These are phyloP conservation scores for Bellardia pandia DNA, from an alignment of 2,888 invertebrate genomes.

Conservation along the genomic window DNA sequence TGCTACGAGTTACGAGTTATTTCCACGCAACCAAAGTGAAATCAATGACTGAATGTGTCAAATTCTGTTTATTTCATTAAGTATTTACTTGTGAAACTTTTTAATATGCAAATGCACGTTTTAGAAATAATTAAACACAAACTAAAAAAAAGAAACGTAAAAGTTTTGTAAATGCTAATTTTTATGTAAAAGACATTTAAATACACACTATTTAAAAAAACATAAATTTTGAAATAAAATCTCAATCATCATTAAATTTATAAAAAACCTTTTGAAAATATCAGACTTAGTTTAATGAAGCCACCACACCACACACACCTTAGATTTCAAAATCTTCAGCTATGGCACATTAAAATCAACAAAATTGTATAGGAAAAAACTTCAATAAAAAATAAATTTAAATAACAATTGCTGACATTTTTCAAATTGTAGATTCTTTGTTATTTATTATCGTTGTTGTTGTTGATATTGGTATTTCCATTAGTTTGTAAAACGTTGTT, in stretches of 20 bases:
- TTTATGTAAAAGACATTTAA: constrained; percentile 1
- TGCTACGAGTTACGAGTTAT: constrained; percentile 20
- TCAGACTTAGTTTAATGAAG: constrained; percentile 6
- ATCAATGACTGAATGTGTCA: constrained; percentile 47
- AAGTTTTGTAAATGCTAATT: constrained; percentile 40
- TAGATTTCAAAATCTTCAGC: constrained; percentile 16
- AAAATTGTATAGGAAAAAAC: constrained; percentile 7
- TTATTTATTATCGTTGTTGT: constrained; percentile 10
- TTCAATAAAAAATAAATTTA: constrained; percentile 33
- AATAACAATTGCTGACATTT: constrained; percentile 69
- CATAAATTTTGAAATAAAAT: constrained; percentile 13
- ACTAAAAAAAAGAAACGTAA: constrained; percentile 25
- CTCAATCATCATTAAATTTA: neutral
- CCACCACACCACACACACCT: constrained; percentile 40
- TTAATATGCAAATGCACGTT: constrained; percentile 62
- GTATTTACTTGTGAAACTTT: constrained; percentile 21
- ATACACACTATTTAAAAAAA: neutral
- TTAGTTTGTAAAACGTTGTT: constrained; percentile 20
- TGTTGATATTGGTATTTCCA: neutral
- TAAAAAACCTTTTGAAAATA: constrained; percentile 22
- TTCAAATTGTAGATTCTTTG: constrained; percentile 55
- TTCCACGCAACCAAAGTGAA: constrained; percentile 57
- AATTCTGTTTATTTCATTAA: constrained; percentile 27
- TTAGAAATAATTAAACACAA: constrained; percentile 53
- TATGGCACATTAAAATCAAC: constrained; percentile 46